These are phyloP conservation scores for Corbicula japonica DNA, from an alignment of 2,888 invertebrate species.

Conservation along the genomic window DNA sequence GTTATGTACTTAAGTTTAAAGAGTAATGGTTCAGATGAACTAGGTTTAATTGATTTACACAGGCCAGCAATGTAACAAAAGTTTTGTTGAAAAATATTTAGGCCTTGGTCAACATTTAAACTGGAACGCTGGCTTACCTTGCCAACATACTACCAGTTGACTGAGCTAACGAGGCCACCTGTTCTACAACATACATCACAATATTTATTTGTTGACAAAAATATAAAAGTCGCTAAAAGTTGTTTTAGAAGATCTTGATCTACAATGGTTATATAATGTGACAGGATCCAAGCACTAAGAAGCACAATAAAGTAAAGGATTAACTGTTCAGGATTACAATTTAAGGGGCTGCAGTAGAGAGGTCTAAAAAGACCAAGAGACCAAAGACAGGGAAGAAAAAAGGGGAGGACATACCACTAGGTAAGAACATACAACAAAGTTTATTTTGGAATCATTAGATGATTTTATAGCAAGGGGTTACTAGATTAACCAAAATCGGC, in stretches of 20 bases:
- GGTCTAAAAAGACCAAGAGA: constrained; percentile 58
- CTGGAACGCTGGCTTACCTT: no score
- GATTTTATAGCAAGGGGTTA: not conserved
- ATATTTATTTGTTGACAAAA: not conserved
- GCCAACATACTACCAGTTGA: no score
- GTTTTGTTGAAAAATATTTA: no score
- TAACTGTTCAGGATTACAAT: not conserved
- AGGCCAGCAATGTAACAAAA: no score
- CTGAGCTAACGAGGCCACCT: no score
- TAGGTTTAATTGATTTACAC: no score
- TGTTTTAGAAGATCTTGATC: not conserved
- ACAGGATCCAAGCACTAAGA: not conserved
- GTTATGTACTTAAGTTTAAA: no score
- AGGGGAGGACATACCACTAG: constrained; percentile 63
- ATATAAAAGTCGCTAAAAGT: not conserved
- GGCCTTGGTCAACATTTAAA: no score
- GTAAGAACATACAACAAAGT: constrained; percentile 52
- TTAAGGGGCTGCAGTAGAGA: constrained; percentile 26
- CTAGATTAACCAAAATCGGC: no score
- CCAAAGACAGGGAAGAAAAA: constrained; percentile 62
- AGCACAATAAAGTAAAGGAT: not conserved
- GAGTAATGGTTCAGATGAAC: no score
- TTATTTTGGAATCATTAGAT: not conserved
- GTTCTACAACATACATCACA: not conserved
- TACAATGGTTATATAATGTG: not conserved